Conservation (phyloP, 2,113 vertebrate genomes). For the rat (Rattus norvegicus) region GRCr8 NC_086027.1:102963501-102964000, state of each 20-base stretch:
- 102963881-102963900: conserved; percentile 1
- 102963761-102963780: background rate
- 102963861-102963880: background rate
- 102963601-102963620: background rate
- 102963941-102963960: background rate
- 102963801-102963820: background rate
- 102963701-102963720: no score
- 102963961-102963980: background rate
- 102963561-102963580: no score
- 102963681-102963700: background rate
- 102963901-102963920: background rate
- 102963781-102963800: background rate
- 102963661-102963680: background rate
- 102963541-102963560: no score
- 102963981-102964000: background rate
- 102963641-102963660: background rate
- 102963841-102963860: background rate
- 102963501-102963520: background rate
- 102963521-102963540: no score
- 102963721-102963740: background rate
- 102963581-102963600: background rate
- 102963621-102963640: no score
- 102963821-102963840: background rate
- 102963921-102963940: background rate
- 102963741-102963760: background rate